Base-by-base conservation (phyloP, 64 coral and sea anemone species). In the Montipora sp. region DNA sequence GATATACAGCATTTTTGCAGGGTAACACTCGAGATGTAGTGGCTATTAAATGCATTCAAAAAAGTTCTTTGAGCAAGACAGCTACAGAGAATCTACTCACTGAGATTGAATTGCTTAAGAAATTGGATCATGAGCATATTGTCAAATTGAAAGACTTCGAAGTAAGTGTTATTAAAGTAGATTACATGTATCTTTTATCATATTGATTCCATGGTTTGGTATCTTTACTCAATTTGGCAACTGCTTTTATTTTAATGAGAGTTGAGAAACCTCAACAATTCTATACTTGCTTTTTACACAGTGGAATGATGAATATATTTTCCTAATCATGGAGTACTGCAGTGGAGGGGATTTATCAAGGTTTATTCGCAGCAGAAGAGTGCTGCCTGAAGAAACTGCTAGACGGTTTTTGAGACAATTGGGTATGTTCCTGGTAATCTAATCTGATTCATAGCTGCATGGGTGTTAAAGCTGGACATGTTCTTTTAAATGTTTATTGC, bases 311-410 rank as follows among this genome's bases (percentile, higher is more conserved):
- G 49, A 88, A 12, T 90, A 99, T 50, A 94, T 99, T 57, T 99
- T 99, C 87, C 47, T 99, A 8, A 99, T 99, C 7, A 99, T 99
- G 98, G 98, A 99, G 74, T 99, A 96, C 66, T 99, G 98, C 27
- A 96, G 98, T 90, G 98, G 98, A 71, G 98, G 98, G 23, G 98
- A 99, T 57, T 75, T 99, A 48, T 99, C 98, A 43, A 96, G 89
- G 75, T 99, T 99, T 90, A 99, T 99, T 63, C 98, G 94, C 48
- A 88, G 80, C 51, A 99, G 83, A 75, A 88, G 98, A 90, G 83
- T 69, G 76, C 59, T 99, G 13, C 98, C 98, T 70, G 98, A 99
- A 70, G 73, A 75, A 48, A 94, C 94, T 79, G 94, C 98, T 2
- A 99, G 91, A 27, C 84, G 88, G 55, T 99, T 99, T 60, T 77